A percentile compares a stretch with the other conserved stretches of the same genome.
phyloP scores from a whole-genome alignment of 2,797 vertebrate genomes.

The Moxostoma hubbsi region DNA sequence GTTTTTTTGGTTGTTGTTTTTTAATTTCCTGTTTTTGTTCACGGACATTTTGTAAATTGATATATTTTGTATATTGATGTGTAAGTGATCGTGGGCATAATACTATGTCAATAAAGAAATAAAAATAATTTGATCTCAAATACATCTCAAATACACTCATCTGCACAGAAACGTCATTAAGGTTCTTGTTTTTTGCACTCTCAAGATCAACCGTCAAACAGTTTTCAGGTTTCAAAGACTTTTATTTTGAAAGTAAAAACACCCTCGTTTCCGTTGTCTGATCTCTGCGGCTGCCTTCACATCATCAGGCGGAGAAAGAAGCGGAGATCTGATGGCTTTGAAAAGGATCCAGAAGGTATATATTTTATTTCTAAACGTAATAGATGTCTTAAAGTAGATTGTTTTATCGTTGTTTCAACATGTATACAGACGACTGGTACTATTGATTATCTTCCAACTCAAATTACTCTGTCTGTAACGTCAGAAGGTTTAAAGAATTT shows the following conservation, averaged over 20 bases:
- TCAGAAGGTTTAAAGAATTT: slow-evolving; percentile 1
- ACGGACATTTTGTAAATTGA: no score
- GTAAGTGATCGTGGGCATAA: no score
- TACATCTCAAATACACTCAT: no score
- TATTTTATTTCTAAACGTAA: slow-evolving; percentile 12
- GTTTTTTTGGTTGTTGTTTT: no score
- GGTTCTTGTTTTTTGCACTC: no score
- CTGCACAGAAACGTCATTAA: no score
- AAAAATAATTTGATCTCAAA: no score
- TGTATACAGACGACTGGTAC: slow-evolving; percentile 23
- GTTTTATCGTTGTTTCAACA: slow-evolving; percentile 30
- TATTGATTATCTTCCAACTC: slow-evolving; percentile 48
- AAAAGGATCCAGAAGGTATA: slow-evolving; percentile 80
- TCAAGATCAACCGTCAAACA: not conserved
- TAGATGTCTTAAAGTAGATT: slow-evolving; percentile 8
- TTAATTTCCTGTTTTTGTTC: no score
- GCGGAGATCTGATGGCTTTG: slow-evolving; percentile 71
- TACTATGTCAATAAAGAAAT: no score
- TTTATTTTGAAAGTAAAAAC: slow-evolving; percentile 51
- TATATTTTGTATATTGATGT: no score
- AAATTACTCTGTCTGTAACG: not conserved
- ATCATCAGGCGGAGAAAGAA: slow-evolving; percentile 58
- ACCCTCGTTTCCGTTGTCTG: not conserved
- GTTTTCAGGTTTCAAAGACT: not conserved
- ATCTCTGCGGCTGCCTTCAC: slow-evolving; percentile 25